Percentiles rank a stretch among this genome's conserved stretches.
phyloP scores from a whole-genome alignment of 2,797 vertebrate species.

The Mus caroli region DNA sequence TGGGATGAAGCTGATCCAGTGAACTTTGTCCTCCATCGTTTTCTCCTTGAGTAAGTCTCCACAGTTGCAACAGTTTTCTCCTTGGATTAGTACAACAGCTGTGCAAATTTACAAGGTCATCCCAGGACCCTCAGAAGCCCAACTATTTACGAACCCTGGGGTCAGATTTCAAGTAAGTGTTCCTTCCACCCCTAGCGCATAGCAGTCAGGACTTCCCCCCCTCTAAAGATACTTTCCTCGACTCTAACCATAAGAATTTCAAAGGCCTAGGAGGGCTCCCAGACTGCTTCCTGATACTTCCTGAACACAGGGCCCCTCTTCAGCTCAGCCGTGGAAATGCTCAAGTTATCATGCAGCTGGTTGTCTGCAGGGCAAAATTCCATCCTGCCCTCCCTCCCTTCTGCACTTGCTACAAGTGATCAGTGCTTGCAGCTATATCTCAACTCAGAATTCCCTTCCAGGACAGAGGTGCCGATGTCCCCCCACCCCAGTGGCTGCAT shows the following conservation, averaged over 20 bases:
- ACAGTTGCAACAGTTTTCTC: conserved; percentile 87
- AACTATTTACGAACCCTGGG: conserved; percentile 85
- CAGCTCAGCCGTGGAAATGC: conserved; percentile 75
- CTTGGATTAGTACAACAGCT: conserved; percentile 87
- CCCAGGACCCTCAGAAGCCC: conserved; percentile 83
- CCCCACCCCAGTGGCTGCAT: conserved; percentile 81
- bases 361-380: conserved; percentile 80
- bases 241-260: conserved; percentile 88
- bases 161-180: conserved; percentile 90
- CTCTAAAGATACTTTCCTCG: conserved; percentile 88
- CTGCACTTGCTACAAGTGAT: conserved; percentile 87
- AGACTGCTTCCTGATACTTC: conserved; percentile 87
- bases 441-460: conserved; percentile 83
- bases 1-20: conserved; percentile 80
- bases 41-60: conserved; percentile 85
- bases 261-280: conserved; percentile 88
- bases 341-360: conserved; percentile 74
- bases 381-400: conserved; percentile 79
- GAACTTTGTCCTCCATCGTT: conserved; percentile 84
- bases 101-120: conserved; percentile 91
- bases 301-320: conserved; percentile 84
- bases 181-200: conserved; percentile 89
- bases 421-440: conserved; percentile 80
- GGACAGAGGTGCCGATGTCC: conserved; percentile 79
- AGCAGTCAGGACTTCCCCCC: conserved; percentile 86